phyloP scores from a whole-genome alignment of 2,113 vertebrate species.

The Tetrax tetrax region DNA sequence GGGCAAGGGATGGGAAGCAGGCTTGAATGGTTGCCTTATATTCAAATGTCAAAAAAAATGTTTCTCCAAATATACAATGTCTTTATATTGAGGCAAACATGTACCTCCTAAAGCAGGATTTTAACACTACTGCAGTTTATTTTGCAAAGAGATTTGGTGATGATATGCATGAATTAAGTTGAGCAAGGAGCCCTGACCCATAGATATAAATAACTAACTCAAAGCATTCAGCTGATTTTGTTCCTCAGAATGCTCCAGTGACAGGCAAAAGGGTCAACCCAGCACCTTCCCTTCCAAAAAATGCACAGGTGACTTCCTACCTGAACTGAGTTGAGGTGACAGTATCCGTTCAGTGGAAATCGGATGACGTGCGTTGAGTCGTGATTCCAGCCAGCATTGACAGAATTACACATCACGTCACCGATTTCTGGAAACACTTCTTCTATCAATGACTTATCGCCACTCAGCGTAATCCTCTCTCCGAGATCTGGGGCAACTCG shows the following conservation, averaged over 20 bases:
- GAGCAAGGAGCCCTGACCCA: not conserved
- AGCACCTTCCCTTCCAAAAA: not conserved
- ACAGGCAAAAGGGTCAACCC: not conserved
- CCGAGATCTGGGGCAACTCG: conserved; percentile 89
- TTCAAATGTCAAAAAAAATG: not conserved
- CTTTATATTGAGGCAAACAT: not conserved
- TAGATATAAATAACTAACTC: not conserved
- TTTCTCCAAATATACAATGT: not conserved
- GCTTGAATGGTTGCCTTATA: not conserved
- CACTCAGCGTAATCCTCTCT: conserved; percentile 90
- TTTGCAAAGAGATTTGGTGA: not conserved
- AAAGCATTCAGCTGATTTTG: not conserved
- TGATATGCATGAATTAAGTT: not conserved
- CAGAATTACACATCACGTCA: conserved; percentile 85
- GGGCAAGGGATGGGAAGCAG: not conserved
- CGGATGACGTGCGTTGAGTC: conserved; percentile 87
- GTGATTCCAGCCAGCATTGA: conserved; percentile 87
- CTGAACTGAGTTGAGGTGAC: conserved; percentile 97
- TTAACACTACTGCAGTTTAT: not conserved
- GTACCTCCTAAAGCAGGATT: not conserved
- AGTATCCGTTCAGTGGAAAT: conserved; percentile 91
- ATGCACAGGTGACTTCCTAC: conserved; percentile 38
- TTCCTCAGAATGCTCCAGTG: not conserved
- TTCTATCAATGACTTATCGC: conserved; percentile 86
- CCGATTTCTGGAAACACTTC: conserved; percentile 93